Conservation (phyloP, 2,113 vertebrate species). For the Edolisoma coerulescens region DNA sequence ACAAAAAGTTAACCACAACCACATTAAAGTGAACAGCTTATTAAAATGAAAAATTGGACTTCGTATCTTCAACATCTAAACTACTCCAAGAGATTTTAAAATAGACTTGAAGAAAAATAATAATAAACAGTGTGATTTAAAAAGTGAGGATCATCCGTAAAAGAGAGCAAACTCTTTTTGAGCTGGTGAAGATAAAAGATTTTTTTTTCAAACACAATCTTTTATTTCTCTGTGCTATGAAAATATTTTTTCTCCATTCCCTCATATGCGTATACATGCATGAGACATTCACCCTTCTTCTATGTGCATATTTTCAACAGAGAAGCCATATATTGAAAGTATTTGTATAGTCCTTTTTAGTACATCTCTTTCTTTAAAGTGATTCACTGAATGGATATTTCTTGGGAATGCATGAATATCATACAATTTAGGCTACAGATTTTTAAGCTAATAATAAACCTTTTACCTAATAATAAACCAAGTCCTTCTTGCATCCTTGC, state of each 20-base stretch:
- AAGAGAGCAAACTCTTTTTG: not conserved
- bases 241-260: not conserved
- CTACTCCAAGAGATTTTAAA: not conserved
- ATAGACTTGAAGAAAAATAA: not conserved
- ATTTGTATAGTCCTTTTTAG: not conserved
- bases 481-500: not conserved
- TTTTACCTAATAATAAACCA: not conserved
- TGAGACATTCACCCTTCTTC: not conserved
- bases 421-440: not conserved
- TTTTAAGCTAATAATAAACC: not conserved
- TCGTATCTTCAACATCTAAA: not conserved
- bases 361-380: not conserved
- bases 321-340: not conserved
- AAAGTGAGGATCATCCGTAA: not conserved
- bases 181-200: not conserved
- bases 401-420: not conserved
- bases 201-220: not conserved
- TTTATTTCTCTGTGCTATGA: not conserved
- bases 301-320: not conserved
- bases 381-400: not conserved
- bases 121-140: not conserved
- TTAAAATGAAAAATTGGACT: not conserved
- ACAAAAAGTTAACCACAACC: not conserved
- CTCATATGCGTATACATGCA: not conserved
- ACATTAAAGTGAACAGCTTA: not conserved